Base-by-base conservation (phyloP, 92 coral and sea anemone species). In the Palythoa grandis region DNA sequence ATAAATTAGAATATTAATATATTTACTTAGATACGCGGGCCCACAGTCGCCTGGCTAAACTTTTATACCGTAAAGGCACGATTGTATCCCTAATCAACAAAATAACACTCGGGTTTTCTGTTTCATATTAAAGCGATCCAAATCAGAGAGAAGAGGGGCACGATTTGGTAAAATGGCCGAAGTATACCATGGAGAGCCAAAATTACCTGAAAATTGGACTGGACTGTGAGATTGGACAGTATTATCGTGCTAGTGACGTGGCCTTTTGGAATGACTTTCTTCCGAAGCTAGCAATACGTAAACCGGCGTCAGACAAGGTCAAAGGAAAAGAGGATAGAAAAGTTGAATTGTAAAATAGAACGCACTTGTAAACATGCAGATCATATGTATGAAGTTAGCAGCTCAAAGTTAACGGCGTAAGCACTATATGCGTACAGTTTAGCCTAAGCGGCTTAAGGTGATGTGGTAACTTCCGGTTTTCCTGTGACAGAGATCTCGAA, bases 221-320 rank as follows among this genome's bases (percentile, higher is more conserved):
- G 22, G 50, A 37, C 14, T 71, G 52, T 35, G 50, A 39, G 50
- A 71, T 71, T 35, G 76, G 76, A 5, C 5, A 71, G 50, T 35
- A 71, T 52, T 71, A 71, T 38, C 47, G 52, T 3, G n/a, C 76
- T 13, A 7, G 12, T 29, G n/a, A 35, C 11, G 76, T 71, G 8
- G 76, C 76, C 12, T 71, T 71, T 71, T 71, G 76, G 76, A 71
- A 71, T 71, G 76, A 71, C n/a, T 71, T 71, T 39, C 76, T 71
- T 12, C 76, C 76, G n/a, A 71, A 38, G 76, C 52, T 71, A 1
- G 19, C n/a, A 11, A 71, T 52, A 35, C 48, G 10, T 3, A 70
- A 70, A 14, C 17, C 9, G n/a, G n/a, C n/a, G 24, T 29, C 20
- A 0, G 50, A 38, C 19, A 70, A 37, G 11, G 75, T 11, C 11